Evolutionary conservation across 1,140 invertebrate species (phyloP), one percentile per base, ranked within the genome.

Genomic region (Papilio xuthus): DNA sequence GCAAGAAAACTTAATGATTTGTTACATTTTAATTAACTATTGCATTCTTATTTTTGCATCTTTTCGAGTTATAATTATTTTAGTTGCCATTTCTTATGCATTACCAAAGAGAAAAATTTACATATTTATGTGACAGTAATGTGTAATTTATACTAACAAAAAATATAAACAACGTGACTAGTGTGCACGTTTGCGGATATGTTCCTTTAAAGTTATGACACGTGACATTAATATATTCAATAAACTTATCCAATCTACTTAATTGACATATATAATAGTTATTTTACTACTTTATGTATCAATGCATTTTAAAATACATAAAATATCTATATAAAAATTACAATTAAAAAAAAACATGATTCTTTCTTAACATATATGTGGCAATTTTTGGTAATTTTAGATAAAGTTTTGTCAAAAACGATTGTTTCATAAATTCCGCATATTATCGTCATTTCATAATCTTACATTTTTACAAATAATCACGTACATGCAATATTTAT

Each of bases 341-440:
- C 56, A 26, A 23, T 10, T 10, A 60, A 60, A 26, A 60, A 60
- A 2, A 60, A 60, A 13, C 8, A 23, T 2, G 26, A 26, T 4
- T 60, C 10, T 23, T 60, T 26, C 20, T 60, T 23, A 60, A 26
- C 10, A 60, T 10, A 13, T 60, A 13, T 60, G 20, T 26, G 7
- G 56, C 23, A 60, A 26, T 15, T 60, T 60, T 60, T 26, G 23
- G 3, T 60, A 60, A 26, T 60, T 26, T 9, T 60, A 60, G 0
- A 60, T 60, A 26, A 26, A 9, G 3, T 60, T 70, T 71, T 42
- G 70, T 42, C 70, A 72, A 72, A 72, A 72, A 72, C 41, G n/a
- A 26, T 44, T n/a, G n/a, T 72, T 72, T 72, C 70, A 72, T 72
- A 44, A 41, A 44, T 72, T 71, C 32, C n/a, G 32, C 41, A 72